These are phyloP conservation scores for Hydrolagus affinis DNA, from an alignment of 2,113 vertebrate genomes.

Conservation along the genomic window DNA sequence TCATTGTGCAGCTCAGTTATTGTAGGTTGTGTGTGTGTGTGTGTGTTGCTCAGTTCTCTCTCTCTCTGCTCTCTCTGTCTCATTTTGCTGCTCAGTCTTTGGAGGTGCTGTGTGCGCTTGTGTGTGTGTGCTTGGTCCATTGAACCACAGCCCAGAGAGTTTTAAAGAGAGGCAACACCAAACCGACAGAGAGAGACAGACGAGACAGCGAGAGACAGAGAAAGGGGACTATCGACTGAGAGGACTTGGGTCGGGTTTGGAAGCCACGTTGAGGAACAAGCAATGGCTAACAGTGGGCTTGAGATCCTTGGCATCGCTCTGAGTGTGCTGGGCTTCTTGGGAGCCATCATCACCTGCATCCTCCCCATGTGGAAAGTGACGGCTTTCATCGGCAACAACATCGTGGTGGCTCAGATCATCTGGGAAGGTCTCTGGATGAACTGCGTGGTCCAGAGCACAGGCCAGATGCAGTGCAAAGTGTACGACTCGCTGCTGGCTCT, in stretches of 20 bases:
- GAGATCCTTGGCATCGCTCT: slow-evolving; percentile 70
- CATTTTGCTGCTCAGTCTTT: too few relatives aligned
- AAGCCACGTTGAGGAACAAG: background rate
- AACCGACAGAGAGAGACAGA: too few relatives aligned
- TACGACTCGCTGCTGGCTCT: slow-evolving; percentile 74
- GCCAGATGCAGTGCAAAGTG: slow-evolving; percentile 76
- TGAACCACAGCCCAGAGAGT: too few relatives aligned
- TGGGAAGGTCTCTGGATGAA: slow-evolving; percentile 80
- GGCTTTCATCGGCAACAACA: slow-evolving; percentile 81
- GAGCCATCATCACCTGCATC: slow-evolving; percentile 69
- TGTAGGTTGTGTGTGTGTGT: too few relatives aligned
- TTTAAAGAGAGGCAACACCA: too few relatives aligned
- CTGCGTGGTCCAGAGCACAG: slow-evolving; percentile 78
- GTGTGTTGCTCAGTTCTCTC: too few relatives aligned
- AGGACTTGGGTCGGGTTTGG: background rate
- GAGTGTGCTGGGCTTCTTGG: slow-evolving; percentile 70
- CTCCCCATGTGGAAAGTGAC: slow-evolving; percentile 79
- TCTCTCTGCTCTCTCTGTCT: too few relatives aligned
- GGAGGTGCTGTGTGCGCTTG: too few relatives aligned
- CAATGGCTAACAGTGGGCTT: slow-evolving; percentile 69
- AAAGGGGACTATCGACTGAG: background rate
- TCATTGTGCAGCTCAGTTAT: background rate
- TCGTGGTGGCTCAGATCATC: slow-evolving; percentile 71
- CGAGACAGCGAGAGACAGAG: slow-evolving; percentile 1
- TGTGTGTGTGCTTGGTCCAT: too few relatives aligned